Conservation (phyloP, 2,797 vertebrate species). For the Chrysocyon brachyurus region DNA sequence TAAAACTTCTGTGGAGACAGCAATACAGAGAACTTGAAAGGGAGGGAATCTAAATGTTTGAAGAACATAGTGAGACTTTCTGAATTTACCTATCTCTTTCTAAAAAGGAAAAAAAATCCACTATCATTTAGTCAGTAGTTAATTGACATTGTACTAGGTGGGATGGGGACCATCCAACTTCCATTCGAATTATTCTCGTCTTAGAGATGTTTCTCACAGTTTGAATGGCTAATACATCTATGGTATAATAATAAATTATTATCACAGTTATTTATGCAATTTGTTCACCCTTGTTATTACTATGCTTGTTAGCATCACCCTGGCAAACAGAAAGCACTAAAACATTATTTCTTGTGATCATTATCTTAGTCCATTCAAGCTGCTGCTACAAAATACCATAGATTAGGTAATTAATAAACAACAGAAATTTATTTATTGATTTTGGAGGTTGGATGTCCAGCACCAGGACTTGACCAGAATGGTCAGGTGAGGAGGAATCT, state of each 20-base stretch:
- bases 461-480: not conserved
- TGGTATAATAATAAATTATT: not conserved
- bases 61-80: not conserved
- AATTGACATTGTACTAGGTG: not conserved
- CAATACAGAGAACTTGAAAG: not conserved
- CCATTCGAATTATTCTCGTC: not conserved
- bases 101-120: not conserved
- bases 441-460: not conserved
- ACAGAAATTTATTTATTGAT: not conserved
- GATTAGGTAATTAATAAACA: not conserved
- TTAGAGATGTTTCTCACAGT: not conserved
- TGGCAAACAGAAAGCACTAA: not conserved
- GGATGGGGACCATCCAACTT: not conserved
- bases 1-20: conserved; percentile 2
- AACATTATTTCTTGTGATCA: not conserved
- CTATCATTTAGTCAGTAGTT: not conserved
- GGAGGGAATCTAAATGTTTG: not conserved
- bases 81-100: not conserved
- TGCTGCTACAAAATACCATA: not conserved
- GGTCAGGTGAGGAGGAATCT: not conserved
- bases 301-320: not conserved
- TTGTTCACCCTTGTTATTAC: not conserved
- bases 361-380: not conserved
- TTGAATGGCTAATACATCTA: not conserved
- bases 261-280: not conserved